These are phyloP conservation scores for Melanotaenia nigrans DNA, from an alignment of 2,797 vertebrate species.

Conservation along the genomic window DNA sequence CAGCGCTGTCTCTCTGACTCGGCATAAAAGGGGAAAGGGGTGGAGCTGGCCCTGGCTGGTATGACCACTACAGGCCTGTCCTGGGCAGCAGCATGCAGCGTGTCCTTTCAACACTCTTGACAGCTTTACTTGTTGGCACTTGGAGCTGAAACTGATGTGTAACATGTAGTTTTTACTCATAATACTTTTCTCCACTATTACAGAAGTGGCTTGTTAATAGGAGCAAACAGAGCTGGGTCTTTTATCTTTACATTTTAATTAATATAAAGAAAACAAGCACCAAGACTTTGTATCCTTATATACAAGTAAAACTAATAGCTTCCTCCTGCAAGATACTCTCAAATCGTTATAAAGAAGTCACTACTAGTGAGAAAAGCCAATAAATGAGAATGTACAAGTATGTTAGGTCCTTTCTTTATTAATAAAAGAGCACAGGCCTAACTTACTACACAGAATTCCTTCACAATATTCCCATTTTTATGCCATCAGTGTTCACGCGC, in stretches of 20 bases:
- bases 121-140: slow-evolving; percentile 48
- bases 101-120: slow-evolving; percentile 41
- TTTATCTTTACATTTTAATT: not conserved
- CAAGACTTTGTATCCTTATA: not conserved
- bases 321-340: not conserved
- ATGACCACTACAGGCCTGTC: slow-evolving; percentile 46
- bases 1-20: slow-evolving; percentile 73
- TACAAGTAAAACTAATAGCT: not conserved
- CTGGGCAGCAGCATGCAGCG: slow-evolving; percentile 32
- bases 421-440: slow-evolving; percentile 12
- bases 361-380: not conserved
- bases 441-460: not conserved
- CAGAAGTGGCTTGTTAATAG: not conserved
- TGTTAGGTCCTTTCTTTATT: not conserved
- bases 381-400: not conserved
- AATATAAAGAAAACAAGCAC: not conserved
- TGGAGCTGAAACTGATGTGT: slow-evolving; percentile 5
- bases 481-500: slow-evolving; percentile 3
- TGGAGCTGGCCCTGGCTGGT: slow-evolving; percentile 58
- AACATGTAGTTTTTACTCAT: not conserved
- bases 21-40: slow-evolving; percentile 71
- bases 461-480: not conserved
- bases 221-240: not conserved
- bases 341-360: not conserved
- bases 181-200: not conserved